These are phyloP conservation scores for Didymodactylos carnosus DNA, from an alignment of 2,888 invertebrate genomes.

Conservation along the genomic window DNA sequence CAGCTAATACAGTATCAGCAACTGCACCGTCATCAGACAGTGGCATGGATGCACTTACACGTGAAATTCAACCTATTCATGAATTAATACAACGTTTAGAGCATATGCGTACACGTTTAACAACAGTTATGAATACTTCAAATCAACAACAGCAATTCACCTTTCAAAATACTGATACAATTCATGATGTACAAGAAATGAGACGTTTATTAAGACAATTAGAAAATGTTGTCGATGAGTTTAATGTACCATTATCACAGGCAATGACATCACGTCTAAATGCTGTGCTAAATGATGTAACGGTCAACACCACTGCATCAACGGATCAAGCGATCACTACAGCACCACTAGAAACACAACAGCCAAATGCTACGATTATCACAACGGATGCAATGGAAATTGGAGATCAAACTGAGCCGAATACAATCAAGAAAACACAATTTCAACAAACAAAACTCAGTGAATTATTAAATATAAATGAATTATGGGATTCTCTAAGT, in stretches of 20 bases:
- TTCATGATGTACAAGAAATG: not conserved
- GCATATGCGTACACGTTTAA: not conserved
- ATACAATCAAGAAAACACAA: not conserved
- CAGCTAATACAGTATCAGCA: not conserved
- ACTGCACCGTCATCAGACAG: no score
- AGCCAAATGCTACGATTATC: not conserved
- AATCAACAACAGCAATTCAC: not conserved
- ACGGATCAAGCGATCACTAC: not conserved
- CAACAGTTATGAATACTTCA: not conserved
- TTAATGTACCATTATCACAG: not conserved
- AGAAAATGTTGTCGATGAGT: not conserved
- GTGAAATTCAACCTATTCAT: not conserved
- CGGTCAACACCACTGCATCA: no score
- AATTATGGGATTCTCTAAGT: conserved; percentile 57
- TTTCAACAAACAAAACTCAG: conserved; percentile 41
- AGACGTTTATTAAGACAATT: not conserved
- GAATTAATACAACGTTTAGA: conserved; percentile 1
- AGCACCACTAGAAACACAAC: not conserved
- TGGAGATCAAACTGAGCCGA: not conserved
- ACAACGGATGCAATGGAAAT: not conserved
- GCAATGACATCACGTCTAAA: not conserved
- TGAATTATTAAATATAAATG: conserved; percentile 49
- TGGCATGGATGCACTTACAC: not conserved
- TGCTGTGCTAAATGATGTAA: not conserved
- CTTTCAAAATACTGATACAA: not conserved